These are phyloP conservation scores for Sula dactylatra DNA, from an alignment of 2,113 vertebrate species.

Conservation along the genomic window DNA sequence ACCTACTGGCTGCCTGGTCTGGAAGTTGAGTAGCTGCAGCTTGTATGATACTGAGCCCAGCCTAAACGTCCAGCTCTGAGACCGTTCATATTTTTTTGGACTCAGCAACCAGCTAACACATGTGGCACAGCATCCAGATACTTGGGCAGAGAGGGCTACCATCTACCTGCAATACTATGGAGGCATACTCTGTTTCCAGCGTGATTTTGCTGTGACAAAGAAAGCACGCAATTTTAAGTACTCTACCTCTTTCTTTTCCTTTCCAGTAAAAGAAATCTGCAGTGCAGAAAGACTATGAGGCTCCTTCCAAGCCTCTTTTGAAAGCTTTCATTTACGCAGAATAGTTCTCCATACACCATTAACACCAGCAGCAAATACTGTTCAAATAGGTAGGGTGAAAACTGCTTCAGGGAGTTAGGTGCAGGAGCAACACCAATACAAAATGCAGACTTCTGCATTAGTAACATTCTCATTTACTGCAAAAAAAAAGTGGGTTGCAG, in stretches of 20 bases:
- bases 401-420: neutral
- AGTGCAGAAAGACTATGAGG: neutral
- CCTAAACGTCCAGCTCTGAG: neutral
- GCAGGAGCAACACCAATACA: neutral
- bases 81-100: fast-evolving
- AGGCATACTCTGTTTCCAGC: neutral
- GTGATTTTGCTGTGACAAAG: neutral
- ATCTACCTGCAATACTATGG: neutral
- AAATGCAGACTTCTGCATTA: neutral
- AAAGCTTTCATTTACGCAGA: neutral
- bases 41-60: neutral
- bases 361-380: neutral
- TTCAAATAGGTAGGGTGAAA: neutral
- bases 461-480: neutral
- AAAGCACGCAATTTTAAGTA: neutral
- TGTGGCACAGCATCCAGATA: neutral
- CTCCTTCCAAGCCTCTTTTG: neutral
- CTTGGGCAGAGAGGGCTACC: neutral
- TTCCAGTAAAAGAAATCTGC: neutral
- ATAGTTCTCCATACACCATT: neutral
- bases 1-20: neutral
- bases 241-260: neutral
- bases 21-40: neutral
- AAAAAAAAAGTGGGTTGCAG: neutral
- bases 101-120: neutral